Evolutionary conservation across 2,113 vertebrate species (phyloP).

Genomic region (Planiliza haematocheilus): DNA sequence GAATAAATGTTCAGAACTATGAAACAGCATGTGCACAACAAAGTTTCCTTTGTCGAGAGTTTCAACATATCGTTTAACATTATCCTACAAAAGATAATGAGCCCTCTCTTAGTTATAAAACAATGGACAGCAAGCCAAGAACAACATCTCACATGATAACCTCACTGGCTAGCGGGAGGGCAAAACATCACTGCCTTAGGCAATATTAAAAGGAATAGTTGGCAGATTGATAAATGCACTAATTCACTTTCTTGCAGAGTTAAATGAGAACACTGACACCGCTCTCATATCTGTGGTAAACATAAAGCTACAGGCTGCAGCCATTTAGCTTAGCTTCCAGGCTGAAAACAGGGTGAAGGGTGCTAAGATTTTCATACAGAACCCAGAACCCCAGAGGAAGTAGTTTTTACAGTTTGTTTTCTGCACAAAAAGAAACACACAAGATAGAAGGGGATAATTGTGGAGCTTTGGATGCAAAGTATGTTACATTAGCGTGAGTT

Average conservation of each 20-base stretch:
- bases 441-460: neutral
- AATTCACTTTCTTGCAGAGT: neutral
- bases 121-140: slow-evolving; percentile 33
- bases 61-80: slow-evolving; percentile 16
- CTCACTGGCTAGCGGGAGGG: neutral
- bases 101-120: slow-evolving; percentile 60
- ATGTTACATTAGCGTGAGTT: neutral
- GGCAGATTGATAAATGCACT: slow-evolving; percentile 19
- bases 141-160: slow-evolving; percentile 11
- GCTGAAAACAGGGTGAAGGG: neutral
- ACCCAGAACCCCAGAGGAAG: neutral
- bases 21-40: slow-evolving; percentile 41
- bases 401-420: neutral
- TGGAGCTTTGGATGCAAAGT: neutral
- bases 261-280: neutral
- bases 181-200: slow-evolving; percentile 8
- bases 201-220: slow-evolving; percentile 19
- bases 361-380: neutral
- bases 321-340: slow-evolving; percentile 1
- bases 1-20: slow-evolving; percentile 36
- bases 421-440: neutral
- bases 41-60: slow-evolving; percentile 36
- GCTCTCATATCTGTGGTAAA: neutral
- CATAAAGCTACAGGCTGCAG: slow-evolving; percentile 9
- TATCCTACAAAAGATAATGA: slow-evolving; percentile 59